These are phyloP conservation scores for Tetraodon nigroviridis DNA, from an alignment of 2,113 vertebrate genomes.

Conservation along the genomic window DNA sequence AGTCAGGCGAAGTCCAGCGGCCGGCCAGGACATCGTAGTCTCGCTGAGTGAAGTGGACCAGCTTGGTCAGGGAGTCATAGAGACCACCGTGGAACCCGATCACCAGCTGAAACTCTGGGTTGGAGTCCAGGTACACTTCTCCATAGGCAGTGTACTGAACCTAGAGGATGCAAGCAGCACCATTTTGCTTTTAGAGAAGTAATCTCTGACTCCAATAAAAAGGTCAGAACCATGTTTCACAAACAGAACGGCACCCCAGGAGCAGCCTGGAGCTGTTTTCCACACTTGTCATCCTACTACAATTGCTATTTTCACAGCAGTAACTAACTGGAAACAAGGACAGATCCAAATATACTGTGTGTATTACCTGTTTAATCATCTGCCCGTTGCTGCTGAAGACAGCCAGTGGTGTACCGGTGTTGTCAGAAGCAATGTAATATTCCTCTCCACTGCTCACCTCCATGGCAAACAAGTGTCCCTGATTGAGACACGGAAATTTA, in stretches of 20 bases:
- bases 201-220: neutral
- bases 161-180: conserved; percentile 32
- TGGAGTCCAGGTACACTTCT: conserved; percentile 95
- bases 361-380: conserved; percentile 90
- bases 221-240: conserved; percentile 1
- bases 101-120: conserved; percentile 95
- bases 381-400: conserved; percentile 98
- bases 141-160: conserved; percentile 96
- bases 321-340: neutral
- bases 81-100: conserved; percentile 97
- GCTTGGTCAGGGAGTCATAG: conserved; percentile 92
- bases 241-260: no score
- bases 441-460: conserved; percentile 98
- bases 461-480: conserved; percentile 97
- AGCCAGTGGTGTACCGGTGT: conserved; percentile 92
- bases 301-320: neutral
- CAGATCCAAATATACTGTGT: neutral
- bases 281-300: neutral
- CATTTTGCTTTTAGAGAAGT: neutral
- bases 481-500: conserved; percentile 14
- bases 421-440: conserved; percentile 95
- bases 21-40: conserved; percentile 96
- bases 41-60: conserved; percentile 96
- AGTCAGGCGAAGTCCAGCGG: conserved; percentile 96
- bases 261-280: neutral